Evolutionary conservation across 2,888 invertebrate species (phyloP).

Genomic region (Helleia helle): DNA sequence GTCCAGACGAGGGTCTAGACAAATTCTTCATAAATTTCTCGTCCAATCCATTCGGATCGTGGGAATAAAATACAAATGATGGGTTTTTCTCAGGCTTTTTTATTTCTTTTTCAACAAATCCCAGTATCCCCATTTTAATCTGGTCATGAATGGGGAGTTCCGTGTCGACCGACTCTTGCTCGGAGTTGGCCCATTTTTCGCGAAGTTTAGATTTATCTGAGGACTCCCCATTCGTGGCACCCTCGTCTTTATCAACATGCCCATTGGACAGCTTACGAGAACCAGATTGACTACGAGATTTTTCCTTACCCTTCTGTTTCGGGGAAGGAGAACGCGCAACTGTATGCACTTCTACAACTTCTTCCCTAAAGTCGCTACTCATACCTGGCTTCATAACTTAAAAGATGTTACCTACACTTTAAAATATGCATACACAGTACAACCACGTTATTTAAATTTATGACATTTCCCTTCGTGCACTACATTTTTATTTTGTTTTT

Average conservation of each 20-base stretch:
- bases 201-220: slow-evolving; percentile 47
- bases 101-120: slow-evolving; percentile 67
- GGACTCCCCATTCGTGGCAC: slow-evolving; percentile 26
- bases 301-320: slow-evolving; percentile 41
- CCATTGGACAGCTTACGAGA: slow-evolving; percentile 60
- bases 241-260: slow-evolving; percentile 33
- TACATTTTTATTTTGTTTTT: not conserved
- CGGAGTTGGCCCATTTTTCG: slow-evolving; percentile 64
- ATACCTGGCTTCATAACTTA: slow-evolving; percentile 54
- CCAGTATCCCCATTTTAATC: slow-evolving; percentile 65
- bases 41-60: slow-evolving; percentile 62
- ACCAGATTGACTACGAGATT: slow-evolving; percentile 45
- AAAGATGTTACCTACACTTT: slow-evolving; percentile 4
- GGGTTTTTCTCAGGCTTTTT: slow-evolving; percentile 66
- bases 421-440: slow-evolving; percentile 3
- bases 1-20: slow-evolving; percentile 62
- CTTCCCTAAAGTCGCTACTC: slow-evolving; percentile 48
- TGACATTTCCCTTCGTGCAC: not conserved
- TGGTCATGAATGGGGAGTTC: slow-evolving; percentile 75
- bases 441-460: slow-evolving; percentile 1
- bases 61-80: slow-evolving; percentile 65
- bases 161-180: slow-evolving; percentile 70
- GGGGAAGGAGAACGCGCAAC: slow-evolving; percentile 58
- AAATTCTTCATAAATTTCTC: slow-evolving; percentile 58
- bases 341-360: slow-evolving; percentile 60